phyloP scores from a whole-genome alignment of 2,797 vertebrate genomes.

The Acridotheres tristis region DNA sequence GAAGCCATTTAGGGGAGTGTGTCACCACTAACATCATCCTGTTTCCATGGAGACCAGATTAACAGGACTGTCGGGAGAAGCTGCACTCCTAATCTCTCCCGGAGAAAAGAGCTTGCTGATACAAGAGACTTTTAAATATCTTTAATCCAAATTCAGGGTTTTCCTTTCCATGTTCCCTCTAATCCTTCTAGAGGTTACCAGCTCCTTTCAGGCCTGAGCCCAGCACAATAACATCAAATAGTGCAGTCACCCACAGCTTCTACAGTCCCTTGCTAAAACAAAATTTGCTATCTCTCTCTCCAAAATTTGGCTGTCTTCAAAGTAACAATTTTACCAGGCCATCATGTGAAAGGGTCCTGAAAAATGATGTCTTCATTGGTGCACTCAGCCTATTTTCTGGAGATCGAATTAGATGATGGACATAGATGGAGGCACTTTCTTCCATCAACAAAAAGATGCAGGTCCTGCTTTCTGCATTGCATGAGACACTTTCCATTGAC shows the following conservation, averaged over 20 bases:
- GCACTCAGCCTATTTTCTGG: neutral
- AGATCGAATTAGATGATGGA: neutral
- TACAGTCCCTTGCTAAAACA: neutral
- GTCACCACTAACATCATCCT: conserved; percentile 55
- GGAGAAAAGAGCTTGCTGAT: conserved; percentile 26
- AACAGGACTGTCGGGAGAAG: neutral
- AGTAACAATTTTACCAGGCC: neutral
- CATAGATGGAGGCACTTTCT: neutral
- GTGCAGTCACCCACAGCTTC: neutral
- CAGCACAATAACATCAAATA: neutral
- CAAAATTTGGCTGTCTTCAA: neutral
- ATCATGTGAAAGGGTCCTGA: neutral
- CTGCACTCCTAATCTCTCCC: conserved; percentile 43
- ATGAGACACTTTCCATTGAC: neutral
- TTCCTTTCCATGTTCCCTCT: conserved; percentile 14
- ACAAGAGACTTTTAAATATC: conserved; percentile 44
- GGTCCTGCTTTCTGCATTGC: neutral
- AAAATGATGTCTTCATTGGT: neutral
- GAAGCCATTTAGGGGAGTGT: conserved; percentile 37
- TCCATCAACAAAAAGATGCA: neutral
- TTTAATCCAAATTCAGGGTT: conserved; percentile 43
- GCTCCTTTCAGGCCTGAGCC: neutral
- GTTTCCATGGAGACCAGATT: conserved; percentile 74
- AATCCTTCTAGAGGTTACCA: neutral
- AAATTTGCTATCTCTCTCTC: neutral